Base-by-base conservation (phyloP, 1,140 invertebrate species). In the Trinorchestia longiramus region DNA sequence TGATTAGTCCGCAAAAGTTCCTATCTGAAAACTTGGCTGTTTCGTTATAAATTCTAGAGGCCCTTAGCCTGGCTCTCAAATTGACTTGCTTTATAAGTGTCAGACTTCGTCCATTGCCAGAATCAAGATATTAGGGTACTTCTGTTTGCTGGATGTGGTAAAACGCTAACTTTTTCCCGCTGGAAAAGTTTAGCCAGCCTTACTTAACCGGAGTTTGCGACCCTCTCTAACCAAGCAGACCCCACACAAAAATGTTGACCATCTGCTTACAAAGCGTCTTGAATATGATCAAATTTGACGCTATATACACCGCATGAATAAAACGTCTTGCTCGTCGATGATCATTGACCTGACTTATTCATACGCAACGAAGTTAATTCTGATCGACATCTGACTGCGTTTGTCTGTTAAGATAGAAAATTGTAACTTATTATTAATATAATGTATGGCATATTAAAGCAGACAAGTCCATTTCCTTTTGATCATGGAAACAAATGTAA, bases 21-120 rank as follows among this genome's bases (percentile, higher is more conserved):
- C 88, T 91, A 91, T 91, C 43, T 91, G 11, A 43, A 91, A 91
- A 91, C 88, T 43, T 43, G 88, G 43, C 41, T 91, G 41, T 91
- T 91, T 91, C 88, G 28, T 91, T 91, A 91, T 91, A 91, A 91
- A 91, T 91, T 91, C 36, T 8, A 91, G 41, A 91, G 43, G 88
- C 88, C 43, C 88, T 91, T 91, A 91, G 88, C 88, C 88, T 91
- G 28, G 43, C 11, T 91, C 43, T 28, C 43, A 42, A 91, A 91
- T 91, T 91, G 88, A 91, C 88, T 91, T 91, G 43, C 88, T 91
- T 91, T 91, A 91, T 91, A 91, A 91, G 88, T 42, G 88, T 91
- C 88, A 91, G 88, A 91, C 88, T 91, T 91, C 4, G 43, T 42
- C 88, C 88, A 91, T 91, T 91, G 43, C 41, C 8, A 19, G 43